Percentiles rank a stretch among this genome's conserved stretches.
Conservation (phyloP, 2,797 vertebrate species). For the Oreonectes daqikongensis region DNA sequence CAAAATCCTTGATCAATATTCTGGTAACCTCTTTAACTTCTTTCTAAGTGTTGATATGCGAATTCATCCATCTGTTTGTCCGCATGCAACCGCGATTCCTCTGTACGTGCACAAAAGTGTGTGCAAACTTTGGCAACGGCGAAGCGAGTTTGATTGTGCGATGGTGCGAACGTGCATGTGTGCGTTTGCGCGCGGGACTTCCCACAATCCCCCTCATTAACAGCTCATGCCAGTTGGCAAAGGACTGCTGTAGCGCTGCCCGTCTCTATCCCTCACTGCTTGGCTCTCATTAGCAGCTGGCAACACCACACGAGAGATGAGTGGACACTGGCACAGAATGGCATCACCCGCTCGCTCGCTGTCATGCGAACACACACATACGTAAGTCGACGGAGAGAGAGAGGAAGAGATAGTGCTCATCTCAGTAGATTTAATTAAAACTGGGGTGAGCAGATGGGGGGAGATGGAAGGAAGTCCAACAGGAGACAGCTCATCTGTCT, state of each 20-base stretch:
- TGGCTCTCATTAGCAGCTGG: conserved; percentile 93
- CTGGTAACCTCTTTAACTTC: conserved; percentile 1
- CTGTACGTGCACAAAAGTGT: conserved; percentile 22
- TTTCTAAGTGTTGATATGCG: conserved; percentile 19
- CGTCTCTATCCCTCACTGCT: conserved; percentile 60
- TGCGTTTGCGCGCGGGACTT: conserved; percentile 76
- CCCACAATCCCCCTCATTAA: conserved; percentile 90
- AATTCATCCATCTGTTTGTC: conserved; percentile 31
- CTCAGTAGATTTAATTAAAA: conserved; percentile 99
- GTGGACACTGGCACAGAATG: conserved; percentile 88
- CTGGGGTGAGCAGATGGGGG: conserved; percentile 92
- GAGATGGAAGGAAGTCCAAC: conserved; percentile 90
- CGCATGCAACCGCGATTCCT: conserved; percentile 33
- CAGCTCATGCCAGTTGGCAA: conserved; percentile 89
- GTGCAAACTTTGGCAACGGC: conserved; percentile 28
- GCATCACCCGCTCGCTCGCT: conserved; percentile 76
- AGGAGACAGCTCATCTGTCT: conserved; percentile 93
- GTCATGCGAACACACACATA: conserved; percentile 49
- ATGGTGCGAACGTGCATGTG: conserved; percentile 54
- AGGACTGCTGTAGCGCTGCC: conserved; percentile 59
- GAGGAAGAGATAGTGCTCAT: conserved; percentile 70
- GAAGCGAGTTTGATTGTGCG: conserved; percentile 34
- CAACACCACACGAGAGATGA: conserved; percentile 83
- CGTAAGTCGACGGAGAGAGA: conserved; percentile 60
- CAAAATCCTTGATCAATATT: background rate